Base-by-base conservation (phyloP, 2,888 invertebrate genomes). In the Antheraea assamensis region DNA sequence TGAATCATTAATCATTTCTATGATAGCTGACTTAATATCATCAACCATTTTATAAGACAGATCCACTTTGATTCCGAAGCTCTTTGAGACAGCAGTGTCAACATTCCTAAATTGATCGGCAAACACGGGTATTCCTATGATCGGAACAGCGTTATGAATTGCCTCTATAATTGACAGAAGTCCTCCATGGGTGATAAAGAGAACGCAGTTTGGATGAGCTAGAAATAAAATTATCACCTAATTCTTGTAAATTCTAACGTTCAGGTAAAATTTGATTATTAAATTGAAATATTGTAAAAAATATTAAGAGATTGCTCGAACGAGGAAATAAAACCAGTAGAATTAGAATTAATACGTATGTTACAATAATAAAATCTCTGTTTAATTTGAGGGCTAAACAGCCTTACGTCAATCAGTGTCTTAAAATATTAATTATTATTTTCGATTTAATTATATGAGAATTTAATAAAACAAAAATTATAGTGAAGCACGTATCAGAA, bases 151-250 rank as follows among this genome's bases (percentile, higher is more conserved):
- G 24, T 80, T 85, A 75, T 89, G 82, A n/a, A 88, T 77, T 13
- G 88, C 76, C 72, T 89, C 89, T 0, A 83, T 85, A 0, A 81
- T 85, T 0, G 89, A 89, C 5, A 88, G 78, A 3, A 86, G 82
- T 71, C 89, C 89, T 7, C 89, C 89, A 42, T 89, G 89, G 0
- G 88, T 83, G 42, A 89, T 85, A 71, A 89, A 88, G 5, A 88
- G 71, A 0, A 73, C 71, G 27, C 83, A 83, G 30, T 88, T 88
- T 2, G 85, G 83, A 73, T 88, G 89, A 71, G 85, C 88, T 88
- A 78, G 13, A 81, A 82, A 52, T 19, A 74, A 74, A n/a, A 74
- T 55, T 21, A 61, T 15, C 17, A 61, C 15, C n/a, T 66, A n/a
- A 30, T 3, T 66, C 5, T 8, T 21, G 7, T 7, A 55, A n/a